Evolutionary conservation across 2,888 invertebrate species (phyloP), one percentile per base, ranked within the genome.

Genomic region (Candidula unifasciata): DNA sequence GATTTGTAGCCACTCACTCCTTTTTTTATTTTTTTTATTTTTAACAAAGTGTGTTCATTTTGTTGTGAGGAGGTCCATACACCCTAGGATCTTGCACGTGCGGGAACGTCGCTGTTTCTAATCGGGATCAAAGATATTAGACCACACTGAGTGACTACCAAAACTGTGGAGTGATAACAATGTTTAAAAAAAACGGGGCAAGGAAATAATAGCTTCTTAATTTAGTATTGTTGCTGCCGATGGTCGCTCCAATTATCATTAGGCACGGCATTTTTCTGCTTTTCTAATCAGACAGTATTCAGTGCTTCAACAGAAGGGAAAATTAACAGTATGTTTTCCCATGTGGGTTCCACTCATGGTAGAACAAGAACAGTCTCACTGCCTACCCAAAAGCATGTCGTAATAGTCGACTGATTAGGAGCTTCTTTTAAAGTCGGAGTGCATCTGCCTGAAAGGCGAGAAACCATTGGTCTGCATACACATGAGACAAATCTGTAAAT

Each of bases 111-210:
- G 54, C 10, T 44, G 27, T 71, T 44, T 27, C 33, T 54, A 74
- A 33, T 64, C 21, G 8, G 52, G 76, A 82, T 82, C 82, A 82
- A 82, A 82, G 66, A 64, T 54, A 74, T 82, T 82, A 82, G 64
- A 82, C 82, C 82, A 33, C 82, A 82, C 60, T 82, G 82, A 64
- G 52, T 30, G 82, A 57, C 24, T 16, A 37, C 24, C 71, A 73
- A 54, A 71, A 71, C 10, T 44, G 35, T n/a, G 27, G 13, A 54
- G 35, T 5, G 0, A 54, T 54, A n/a, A 60, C 33, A n/a, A 44
- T 21, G 2, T 52, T 35, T 10, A 66, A 30, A 24, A 30, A 1
- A 37, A 18, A 18, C 5, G 35, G 21, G n/a, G 16, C 16, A 35
- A 13, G 5, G 10, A 69, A 33, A 3, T 6, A 69, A 30, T 21